Base-by-base conservation (phyloP, 2,113 vertebrate species). In the Zosterops lateralis region DNA sequence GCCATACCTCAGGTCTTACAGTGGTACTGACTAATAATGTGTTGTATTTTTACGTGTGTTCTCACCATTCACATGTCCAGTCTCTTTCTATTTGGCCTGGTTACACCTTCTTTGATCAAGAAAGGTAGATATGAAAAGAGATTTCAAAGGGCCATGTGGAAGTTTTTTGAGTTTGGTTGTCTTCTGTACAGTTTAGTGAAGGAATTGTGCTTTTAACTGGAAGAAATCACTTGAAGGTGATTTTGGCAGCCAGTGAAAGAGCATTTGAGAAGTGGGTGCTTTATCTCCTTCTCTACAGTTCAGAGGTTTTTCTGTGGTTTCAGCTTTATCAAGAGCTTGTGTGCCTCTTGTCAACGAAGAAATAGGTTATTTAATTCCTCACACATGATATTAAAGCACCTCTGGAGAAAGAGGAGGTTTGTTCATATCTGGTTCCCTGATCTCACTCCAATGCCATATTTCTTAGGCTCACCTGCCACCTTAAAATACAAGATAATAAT, bases 41-140 rank as follows among this genome's bases (percentile, higher is more conserved):
- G 10, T 29, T 51, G 1, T 31, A 12, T 76, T 87, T 91, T 83
- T 76, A 14, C 3, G 1, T 29, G 15, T 64, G 36, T 80, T 48
- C 19, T 73, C 5, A 9, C 74, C 24, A 36, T 64, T 81, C 29
- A 7, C 22, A 25, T 40, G 5, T 36, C 25, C 1, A 0, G 5
- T 61, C 12, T 6, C 21, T 91, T 87, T 61, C 28, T 32, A 6
- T 76, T 24, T 34, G 45, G 17, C 38, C 50, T 51, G 34, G 34
- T 68, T 54, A 54, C 8, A 51, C 20, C 38, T 72, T 51, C 60
- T 73, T 62, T 58, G 64, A 73, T 40, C 29, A 42, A 66, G 53
- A 38, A 78, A 64, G 3, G 11, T 18, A 40, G 21, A 20, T 42
- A 28, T 32, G 24, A 82, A 70, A 65, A 85, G 17, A 32, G 3